Evolutionary conservation across 2,797 vertebrate genomes (phyloP).

Genomic region (Botia kubotai): DNA sequence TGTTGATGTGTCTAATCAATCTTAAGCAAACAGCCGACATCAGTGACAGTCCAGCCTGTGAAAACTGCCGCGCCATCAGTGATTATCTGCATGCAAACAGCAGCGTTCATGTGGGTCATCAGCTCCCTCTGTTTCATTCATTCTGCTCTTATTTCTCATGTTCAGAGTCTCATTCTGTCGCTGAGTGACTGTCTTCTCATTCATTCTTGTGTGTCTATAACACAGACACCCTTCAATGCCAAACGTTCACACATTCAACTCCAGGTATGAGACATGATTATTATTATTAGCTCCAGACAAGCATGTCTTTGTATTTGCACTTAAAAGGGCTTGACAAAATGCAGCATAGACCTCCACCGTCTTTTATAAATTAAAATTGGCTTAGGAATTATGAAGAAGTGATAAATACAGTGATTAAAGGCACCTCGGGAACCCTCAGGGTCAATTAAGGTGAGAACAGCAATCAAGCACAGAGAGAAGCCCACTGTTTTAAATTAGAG

Average conservation of each 20-base stretch:
- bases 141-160: constrained; percentile 12
- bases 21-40: constrained; percentile 60
- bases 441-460: constrained; percentile 44
- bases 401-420: constrained; percentile 46
- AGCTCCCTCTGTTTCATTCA: neutral
- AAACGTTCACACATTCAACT: neutral
- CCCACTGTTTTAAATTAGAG: constrained; percentile 34
- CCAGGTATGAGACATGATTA: neutral
- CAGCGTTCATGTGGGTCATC: constrained; percentile 43
- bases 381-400: constrained; percentile 10
- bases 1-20: constrained; percentile 68
- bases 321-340: constrained; percentile 18
- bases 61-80: constrained; percentile 56
- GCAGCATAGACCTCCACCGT: neutral
- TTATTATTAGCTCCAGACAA: constrained; percentile 16
- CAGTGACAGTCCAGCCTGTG: constrained; percentile 56
- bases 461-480: constrained; percentile 32
- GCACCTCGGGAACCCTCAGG: constrained; percentile 15
- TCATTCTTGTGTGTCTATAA: neutral
- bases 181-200: constrained; percentile 10
- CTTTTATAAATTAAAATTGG: constrained; percentile 17
- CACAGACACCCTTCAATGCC: neutral
- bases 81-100: constrained; percentile 59
- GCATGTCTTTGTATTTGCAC: constrained; percentile 19
- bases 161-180: neutral